These are phyloP conservation scores for Notodonta dromedarius DNA, from an alignment of 2,888 invertebrate genomes.

Conservation along the genomic window DNA sequence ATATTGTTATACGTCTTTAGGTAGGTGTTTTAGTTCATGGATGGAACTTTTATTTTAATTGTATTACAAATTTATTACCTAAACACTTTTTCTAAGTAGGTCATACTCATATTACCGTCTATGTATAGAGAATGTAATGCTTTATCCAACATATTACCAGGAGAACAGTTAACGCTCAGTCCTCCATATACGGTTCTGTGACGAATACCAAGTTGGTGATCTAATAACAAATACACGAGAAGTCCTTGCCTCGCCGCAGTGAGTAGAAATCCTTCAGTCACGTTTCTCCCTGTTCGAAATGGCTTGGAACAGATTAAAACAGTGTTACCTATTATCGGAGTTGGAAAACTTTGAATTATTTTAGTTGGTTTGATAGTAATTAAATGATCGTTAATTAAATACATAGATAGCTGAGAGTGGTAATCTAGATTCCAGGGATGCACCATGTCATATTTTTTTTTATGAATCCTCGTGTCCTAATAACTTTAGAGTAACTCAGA, in stretches of 20 bases:
- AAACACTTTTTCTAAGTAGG: background rate
- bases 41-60: background rate
- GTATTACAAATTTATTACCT: too few relatives aligned
- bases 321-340: background rate
- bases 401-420: too few relatives aligned
- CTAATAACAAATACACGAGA: conserved; percentile 45
- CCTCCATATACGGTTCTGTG: conserved; percentile 41
- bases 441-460: too few relatives aligned
- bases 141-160: conserved; percentile 1
- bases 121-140: too few relatives aligned
- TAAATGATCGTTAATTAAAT: background rate
- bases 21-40: background rate
- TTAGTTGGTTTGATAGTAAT: background rate
- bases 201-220: conserved; percentile 52
- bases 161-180: conserved; percentile 19
- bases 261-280: conserved; percentile 42
- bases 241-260: conserved; percentile 22
- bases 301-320: conserved; percentile 14
- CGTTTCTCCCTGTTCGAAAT: conserved; percentile 25
- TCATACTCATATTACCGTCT: background rate
- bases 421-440: too few relatives aligned
- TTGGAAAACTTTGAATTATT: background rate
- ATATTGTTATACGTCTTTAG: background rate
- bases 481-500: too few relatives aligned
- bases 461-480: too few relatives aligned